Base-by-base conservation (phyloP, 2,797 vertebrate genomes). In the Merluccius polli region DNA sequence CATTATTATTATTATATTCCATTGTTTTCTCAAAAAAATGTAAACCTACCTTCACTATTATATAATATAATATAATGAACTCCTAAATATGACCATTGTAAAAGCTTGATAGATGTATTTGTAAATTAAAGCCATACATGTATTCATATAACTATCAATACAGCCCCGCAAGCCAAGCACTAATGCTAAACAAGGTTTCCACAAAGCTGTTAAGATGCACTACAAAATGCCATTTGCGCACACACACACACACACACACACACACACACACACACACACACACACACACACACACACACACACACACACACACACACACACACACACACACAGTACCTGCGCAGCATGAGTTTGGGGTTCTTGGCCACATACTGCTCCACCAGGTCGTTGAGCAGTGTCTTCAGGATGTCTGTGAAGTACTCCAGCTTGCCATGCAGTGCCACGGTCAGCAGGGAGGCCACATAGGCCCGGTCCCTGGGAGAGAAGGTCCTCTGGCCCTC, bases 361-460 rank as follows among this genome's bases (percentile, higher is more conserved):
- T 98, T 99, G 89, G 96, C 97, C 81, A 99, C 97, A 0, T 97
- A 98, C 84, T 99, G 98, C 84, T 98, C 97, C 80, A 99, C 97
- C 68, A 99, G 93, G 87, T 99, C 97, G 0, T 96, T 97, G 63
- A 99, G 90, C 38, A 99, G 94, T 0, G 97, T 99, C 83, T 98
- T 98, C 24, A 99, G 96, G 85, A 99, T 99, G 90, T 99, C 98
- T 0, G 97, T 99, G 90, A 98, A 99, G 83, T 99, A 99, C 78
- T 99, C 98, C 27, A 99, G 93, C 79, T 99, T 99, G 71, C 97
- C 96, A 0, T 99, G 97, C 81, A 99, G 92, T 0, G 98, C 95
- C 73, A 99, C 97, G 0, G 98, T 99, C 70, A 99, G 96, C 79
- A 99, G 91, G 0, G 97, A 99, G 0, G 98, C 98, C 84, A 99